A percentile compares a stretch with the other conserved stretches of the same genome.
phyloP scores from a whole-genome alignment of 2,113 vertebrate species.

The Nothobranchius furzeri region DNA sequence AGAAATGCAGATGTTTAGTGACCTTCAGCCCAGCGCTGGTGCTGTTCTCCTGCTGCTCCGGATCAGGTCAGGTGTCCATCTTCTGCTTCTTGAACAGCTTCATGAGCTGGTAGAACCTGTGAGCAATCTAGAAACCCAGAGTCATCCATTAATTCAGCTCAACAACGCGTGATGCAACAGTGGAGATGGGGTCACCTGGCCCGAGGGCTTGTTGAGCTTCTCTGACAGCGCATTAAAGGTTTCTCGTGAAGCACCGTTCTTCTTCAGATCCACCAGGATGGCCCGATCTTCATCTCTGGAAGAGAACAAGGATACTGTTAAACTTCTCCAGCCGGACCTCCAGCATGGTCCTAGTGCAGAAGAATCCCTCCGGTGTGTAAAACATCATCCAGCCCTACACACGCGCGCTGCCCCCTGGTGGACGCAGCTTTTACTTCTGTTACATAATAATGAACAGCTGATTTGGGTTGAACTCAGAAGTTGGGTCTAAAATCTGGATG shows the following conservation, averaged over 20 bases:
- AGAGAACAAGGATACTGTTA: neutral
- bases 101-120: constrained; percentile 92
- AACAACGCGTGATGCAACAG: neutral
- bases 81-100: constrained; percentile 94
- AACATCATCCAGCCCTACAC: too few relatives aligned
- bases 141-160: neutral
- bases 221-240: constrained; percentile 87
- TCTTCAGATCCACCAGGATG: constrained; percentile 90
- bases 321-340: too few relatives aligned
- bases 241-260: constrained; percentile 86
- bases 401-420: too few relatives aligned
- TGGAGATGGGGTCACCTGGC: constrained; percentile 77
- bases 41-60: too few relatives aligned
- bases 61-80: constrained; percentile 76
- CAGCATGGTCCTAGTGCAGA: too few relatives aligned
- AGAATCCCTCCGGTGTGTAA: too few relatives aligned
- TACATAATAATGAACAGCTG: too few relatives aligned
- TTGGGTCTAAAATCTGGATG: too few relatives aligned
- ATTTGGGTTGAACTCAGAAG: too few relatives aligned
- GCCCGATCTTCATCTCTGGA: constrained; percentile 91
- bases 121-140: constrained; percentile 83
- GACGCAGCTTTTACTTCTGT: too few relatives aligned
- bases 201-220: constrained; percentile 86
- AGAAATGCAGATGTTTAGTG: neutral
- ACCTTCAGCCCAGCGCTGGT: too few relatives aligned